phyloP scores from a whole-genome alignment of 2,888 invertebrate genomes.

The Himalopsyche tibetana region DNA sequence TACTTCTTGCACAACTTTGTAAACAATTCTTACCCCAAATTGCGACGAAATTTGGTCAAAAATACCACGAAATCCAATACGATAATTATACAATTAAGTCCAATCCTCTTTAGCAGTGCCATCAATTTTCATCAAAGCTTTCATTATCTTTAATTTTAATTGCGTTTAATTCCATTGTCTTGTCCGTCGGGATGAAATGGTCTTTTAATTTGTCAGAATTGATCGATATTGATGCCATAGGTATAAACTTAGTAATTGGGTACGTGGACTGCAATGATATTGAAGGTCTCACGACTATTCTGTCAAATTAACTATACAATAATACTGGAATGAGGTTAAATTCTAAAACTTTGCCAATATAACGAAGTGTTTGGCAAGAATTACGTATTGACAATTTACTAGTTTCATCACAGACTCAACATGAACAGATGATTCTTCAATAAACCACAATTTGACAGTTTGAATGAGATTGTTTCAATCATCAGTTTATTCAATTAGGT shows the following conservation, averaged over 20 bases:
- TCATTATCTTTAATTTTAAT: constrained; percentile 55
- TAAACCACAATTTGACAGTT: too few relatives aligned
- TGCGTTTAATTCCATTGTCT: constrained; percentile 47
- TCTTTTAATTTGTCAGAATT: constrained; percentile 11
- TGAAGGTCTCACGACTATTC: constrained; percentile 3
- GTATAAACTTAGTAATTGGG: neutral
- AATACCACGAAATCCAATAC: constrained; percentile 36
- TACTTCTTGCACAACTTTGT: neutral
- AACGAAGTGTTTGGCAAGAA: too few relatives aligned
- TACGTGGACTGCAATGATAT: neutral
- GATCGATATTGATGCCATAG: constrained; percentile 43
- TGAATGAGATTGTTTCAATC: too few relatives aligned
- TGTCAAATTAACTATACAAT: neutral
- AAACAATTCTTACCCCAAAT: neutral
- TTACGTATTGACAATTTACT: too few relatives aligned
- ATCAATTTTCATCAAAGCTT: constrained; percentile 56
- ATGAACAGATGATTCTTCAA: too few relatives aligned
- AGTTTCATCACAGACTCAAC: too few relatives aligned
- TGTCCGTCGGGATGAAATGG: neutral
- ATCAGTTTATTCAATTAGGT: too few relatives aligned
- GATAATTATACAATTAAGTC: constrained; percentile 53
- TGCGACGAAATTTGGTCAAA: neutral
- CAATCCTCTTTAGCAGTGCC: neutral
- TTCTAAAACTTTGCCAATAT: too few relatives aligned
- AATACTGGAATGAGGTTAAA: too few relatives aligned